These are phyloP conservation scores for Ctenosaura bakeri DNA, from an alignment of 2,797 vertebrate genomes.

Conservation along the genomic window DNA sequence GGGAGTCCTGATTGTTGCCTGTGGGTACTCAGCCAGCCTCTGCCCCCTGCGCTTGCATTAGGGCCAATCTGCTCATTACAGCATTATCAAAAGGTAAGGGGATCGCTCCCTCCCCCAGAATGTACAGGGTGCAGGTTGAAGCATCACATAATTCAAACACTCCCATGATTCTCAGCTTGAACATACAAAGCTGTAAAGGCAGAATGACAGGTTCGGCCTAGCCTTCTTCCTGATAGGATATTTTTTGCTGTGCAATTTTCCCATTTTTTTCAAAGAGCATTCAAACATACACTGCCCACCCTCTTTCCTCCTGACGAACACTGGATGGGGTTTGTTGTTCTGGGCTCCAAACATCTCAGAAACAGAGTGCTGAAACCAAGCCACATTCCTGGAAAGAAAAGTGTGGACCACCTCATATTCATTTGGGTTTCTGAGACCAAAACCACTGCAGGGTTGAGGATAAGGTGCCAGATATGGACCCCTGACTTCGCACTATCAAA, in stretches of 20 bases:
- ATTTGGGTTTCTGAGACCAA: too few species aligned
- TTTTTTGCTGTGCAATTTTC: background rate
- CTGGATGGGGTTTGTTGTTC: too few species aligned
- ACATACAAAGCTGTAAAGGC: background rate
- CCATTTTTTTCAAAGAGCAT: background rate
- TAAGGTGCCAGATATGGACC: too few species aligned
- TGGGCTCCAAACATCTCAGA: too few species aligned
- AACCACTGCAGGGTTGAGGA: too few species aligned
- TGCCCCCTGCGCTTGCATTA: background rate
- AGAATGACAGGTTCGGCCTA: background rate
- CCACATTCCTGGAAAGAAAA: too few species aligned
- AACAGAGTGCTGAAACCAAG: too few species aligned
- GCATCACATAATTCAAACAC: background rate
- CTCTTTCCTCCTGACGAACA: too few species aligned
- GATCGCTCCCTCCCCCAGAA: background rate
- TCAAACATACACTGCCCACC: background rate
- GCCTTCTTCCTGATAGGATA: background rate
- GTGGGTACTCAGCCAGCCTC: background rate
- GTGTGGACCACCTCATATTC: too few species aligned
- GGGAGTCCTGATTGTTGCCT: background rate
- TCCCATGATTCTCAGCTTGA: background rate
- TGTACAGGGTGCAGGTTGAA: background rate
- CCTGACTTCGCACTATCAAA: too few species aligned
- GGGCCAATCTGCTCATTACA: background rate
- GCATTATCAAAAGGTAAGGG: constrained; percentile 7